Evolutionary conservation across 2,113 vertebrate species (phyloP).

Genomic region (Limanda limanda): DNA sequence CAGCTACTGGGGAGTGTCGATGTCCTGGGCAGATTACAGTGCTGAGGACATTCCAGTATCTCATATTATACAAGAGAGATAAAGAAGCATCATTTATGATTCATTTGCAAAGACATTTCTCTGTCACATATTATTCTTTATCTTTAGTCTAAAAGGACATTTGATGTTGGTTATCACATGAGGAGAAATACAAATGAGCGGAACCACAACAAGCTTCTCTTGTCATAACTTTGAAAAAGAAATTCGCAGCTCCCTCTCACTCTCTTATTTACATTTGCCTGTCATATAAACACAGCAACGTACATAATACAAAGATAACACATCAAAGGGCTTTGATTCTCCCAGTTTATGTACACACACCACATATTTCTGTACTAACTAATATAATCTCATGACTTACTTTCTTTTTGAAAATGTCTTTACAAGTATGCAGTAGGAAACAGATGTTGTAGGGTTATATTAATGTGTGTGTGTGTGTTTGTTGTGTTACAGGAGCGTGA

Average conservation of each 20-base stretch:
- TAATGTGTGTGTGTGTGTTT: not conserved
- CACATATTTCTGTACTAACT: not conserved
- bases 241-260: constrained; percentile 3
- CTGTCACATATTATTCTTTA: constrained; percentile 31
- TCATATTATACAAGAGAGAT: constrained; percentile 12
- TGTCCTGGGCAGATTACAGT: constrained; percentile 17
- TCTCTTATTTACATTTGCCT: not conserved
- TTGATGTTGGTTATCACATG: constrained; percentile 23
- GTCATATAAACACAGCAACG: constrained; percentile 14
- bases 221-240: constrained; percentile 26
- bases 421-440: not conserved
- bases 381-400: constrained; percentile 2
- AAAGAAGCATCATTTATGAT: constrained; percentile 22
- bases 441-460: not conserved
- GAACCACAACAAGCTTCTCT: constrained; percentile 33
- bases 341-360: not conserved
- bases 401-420: not conserved
- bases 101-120: constrained; percentile 37
- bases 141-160: constrained; percentile 30
- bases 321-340: constrained; percentile 14
- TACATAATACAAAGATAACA: not conserved
- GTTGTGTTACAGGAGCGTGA: constrained; percentile 88
- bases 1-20: constrained; percentile 4
- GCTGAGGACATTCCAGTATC: not conserved
- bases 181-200: constrained; percentile 21